Base-by-base conservation (phyloP, 2,888 invertebrate genomes). In the Scelioninae gen. 2 region DNA sequence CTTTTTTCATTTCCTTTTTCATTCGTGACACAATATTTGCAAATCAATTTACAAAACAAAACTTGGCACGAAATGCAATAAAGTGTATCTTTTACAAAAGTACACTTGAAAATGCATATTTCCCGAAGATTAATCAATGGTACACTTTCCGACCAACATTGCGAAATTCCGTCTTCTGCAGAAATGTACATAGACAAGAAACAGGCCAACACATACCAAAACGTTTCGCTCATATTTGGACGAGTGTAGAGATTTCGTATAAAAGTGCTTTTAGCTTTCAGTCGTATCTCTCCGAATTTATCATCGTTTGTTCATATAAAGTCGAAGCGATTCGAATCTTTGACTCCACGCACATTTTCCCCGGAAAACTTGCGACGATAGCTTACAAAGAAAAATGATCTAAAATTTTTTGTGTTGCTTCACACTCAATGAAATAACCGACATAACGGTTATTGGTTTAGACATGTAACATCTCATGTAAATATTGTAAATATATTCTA, bases 241-340 rank as follows among this genome's bases (percentile, higher is more conserved):
- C 41, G 57, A 41, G 33, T 13, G 11, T 22, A 48, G 22, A 55
- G 37, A 57, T 50, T 57, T 67, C 67, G 19, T 22, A 67, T 67
- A 25, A 57, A 67, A 67, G 67, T 67, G 57, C 67, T 67, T 57
- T 57, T 67, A 67, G 48, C 50, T 50, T 57, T 37, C 15, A 19
- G n/a, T 16, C 39, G 39, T 57, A 57, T 48, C 39, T 55, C 37
- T 39, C 5, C 41, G 18, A 67, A 67, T 57, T 67, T 67, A 57
- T 67, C 67, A 57, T 57, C 41, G 57, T 50, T 33, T 57, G 57
- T 57, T 67, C 48, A 25, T 67, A 67, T 41, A 41, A 67, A 57
- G 33, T 67, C 50, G 41, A 48, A 33, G 50, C 39, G 48, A 67
- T 67, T 25, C 41, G 19, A 67, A 50, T 67, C 67, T 57, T 67